Evolutionary conservation across 2,113 vertebrate species (phyloP).

Genomic region (Embiotoca jacksoni): DNA sequence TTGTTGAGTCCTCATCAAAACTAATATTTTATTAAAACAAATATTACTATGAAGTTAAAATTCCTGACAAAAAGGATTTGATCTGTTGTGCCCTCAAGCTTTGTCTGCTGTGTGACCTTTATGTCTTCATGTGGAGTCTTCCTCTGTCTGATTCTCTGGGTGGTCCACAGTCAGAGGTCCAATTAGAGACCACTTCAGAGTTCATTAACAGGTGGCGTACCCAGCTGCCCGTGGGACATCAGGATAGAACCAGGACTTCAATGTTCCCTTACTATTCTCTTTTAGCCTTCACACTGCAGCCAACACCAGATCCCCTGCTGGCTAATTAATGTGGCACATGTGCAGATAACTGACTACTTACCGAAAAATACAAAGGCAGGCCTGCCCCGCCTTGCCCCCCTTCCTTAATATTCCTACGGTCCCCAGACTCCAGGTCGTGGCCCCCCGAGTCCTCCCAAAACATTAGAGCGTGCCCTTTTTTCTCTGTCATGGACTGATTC

Average conservation of each 20-base stretch:
- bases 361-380: constrained; percentile 57
- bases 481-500: constrained; percentile 36
- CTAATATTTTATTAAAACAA: neutral
- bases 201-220: constrained; percentile 87
- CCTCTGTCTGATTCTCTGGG: constrained; percentile 47
- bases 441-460: constrained; percentile 33
- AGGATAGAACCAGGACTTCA: constrained; percentile 59
- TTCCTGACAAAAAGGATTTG: neutral
- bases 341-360: constrained; percentile 66
- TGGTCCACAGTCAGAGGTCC: constrained; percentile 69
- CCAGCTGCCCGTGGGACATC: constrained; percentile 81
- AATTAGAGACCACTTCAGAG: constrained; percentile 83
- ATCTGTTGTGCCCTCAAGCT: neutral
- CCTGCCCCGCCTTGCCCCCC: constrained; percentile 8
- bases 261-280: constrained; percentile 16
- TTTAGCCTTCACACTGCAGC: constrained; percentile 17
- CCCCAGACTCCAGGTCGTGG: constrained; percentile 14
- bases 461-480: constrained; percentile 33
- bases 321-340: constrained; percentile 82
- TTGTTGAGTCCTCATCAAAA: no score
- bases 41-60: neutral
- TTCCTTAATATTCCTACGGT: constrained; percentile 14
- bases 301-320: constrained; percentile 45
- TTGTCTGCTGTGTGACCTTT: constrained; percentile 57
- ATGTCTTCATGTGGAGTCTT: constrained; percentile 27